phyloP scores from a whole-genome alignment of 2,113 vertebrate species.

The Mobula birostris region DNA sequence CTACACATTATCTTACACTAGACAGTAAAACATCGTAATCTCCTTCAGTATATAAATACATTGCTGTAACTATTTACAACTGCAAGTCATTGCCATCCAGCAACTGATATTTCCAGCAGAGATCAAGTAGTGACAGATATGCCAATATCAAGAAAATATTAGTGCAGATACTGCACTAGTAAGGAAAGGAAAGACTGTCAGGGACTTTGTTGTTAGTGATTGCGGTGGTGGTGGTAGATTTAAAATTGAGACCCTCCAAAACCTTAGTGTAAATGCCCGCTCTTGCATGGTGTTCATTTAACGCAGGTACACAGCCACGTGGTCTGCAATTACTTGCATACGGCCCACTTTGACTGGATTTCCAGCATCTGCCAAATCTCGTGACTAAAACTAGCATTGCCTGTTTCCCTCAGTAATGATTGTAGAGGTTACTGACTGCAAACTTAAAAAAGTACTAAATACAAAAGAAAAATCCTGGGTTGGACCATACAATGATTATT shows the following conservation, averaged over 20 bases:
- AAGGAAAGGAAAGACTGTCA: not conserved
- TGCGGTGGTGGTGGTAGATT: not conserved
- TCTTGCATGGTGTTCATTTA: not conserved
- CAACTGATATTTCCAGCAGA: constrained; percentile 41
- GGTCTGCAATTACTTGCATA: not conserved
- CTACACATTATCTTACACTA: constrained; percentile 50
- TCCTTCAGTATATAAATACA: constrained; percentile 55
- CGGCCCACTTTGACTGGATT: not conserved
- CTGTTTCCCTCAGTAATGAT: not conserved
- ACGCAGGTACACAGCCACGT: not conserved
- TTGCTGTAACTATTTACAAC: constrained; percentile 53
- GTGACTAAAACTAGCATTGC: no score
- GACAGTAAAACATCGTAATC: constrained; percentile 45
- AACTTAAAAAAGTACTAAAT: not conserved
- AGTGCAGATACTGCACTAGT: constrained; percentile 20
- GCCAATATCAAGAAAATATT: not conserved
- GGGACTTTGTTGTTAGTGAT: not conserved
- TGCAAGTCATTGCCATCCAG: constrained; percentile 55
- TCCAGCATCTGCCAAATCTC: no score
- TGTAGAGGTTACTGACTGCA: not conserved
- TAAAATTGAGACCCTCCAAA: not conserved
- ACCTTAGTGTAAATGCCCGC: not conserved
- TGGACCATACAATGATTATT: not conserved
- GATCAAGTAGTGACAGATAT: constrained; percentile 31
- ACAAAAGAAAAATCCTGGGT: not conserved